Conservation (phyloP, 2,888 invertebrate genomes). For the Gastracanthus pulcherrimus region DNA sequence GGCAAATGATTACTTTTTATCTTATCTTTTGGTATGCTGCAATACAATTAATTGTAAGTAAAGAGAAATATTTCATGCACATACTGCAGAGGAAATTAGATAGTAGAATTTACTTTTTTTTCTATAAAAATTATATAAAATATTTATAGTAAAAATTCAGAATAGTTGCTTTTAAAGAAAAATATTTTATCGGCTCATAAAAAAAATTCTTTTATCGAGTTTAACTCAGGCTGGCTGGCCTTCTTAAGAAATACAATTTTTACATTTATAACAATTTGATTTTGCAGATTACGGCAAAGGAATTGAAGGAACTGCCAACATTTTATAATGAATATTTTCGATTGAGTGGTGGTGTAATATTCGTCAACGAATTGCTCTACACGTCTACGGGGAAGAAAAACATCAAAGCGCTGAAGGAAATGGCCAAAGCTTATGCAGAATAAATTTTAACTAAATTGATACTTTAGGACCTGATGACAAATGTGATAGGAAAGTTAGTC, state of each 20-base stretch:
- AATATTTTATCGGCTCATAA: neutral
- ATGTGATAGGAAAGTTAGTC: neutral
- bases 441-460: neutral
- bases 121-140: too few species aligned
- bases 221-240: too few species aligned
- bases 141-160: too few species aligned
- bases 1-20: too few species aligned
- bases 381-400: slow-evolving; percentile 67
- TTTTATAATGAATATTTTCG: slow-evolving; percentile 62
- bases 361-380: slow-evolving; percentile 65
- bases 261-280: neutral
- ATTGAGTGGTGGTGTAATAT: slow-evolving; percentile 68
- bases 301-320: slow-evolving; percentile 64
- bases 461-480: neutral
- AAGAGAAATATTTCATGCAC: too few species aligned
- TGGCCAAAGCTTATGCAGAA: slow-evolving; percentile 4
- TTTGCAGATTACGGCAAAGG: slow-evolving; percentile 66
- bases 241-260: neutral
- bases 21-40: too few species aligned
- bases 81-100: too few species aligned
- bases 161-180: too few species aligned
- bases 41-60: too few species aligned
- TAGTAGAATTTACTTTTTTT: too few species aligned
- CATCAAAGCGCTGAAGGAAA: slow-evolving; percentile 22
- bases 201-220: too few species aligned